Evolutionary conservation across 2,888 invertebrate genomes (phyloP), one percentile per base, ranked within the genome.

Genomic region (Phortica okadai): DNA sequence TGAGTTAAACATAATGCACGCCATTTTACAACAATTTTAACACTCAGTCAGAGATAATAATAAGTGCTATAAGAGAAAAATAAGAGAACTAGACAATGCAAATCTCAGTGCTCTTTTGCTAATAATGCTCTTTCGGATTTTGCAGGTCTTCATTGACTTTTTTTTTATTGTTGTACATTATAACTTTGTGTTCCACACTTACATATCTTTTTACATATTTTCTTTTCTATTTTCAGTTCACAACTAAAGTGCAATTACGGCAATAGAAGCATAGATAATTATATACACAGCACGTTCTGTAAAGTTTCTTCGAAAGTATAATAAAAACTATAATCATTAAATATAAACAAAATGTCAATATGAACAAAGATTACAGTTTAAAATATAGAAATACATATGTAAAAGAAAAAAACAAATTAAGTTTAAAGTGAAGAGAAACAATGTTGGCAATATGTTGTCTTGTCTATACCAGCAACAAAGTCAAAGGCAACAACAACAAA

Each of bases 401-500:
- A 16, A 7, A 21, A 8, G 58, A 16, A 58, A 45, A 45, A 6
- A 6, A 45, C 7, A 45, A 67, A 2, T 3, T n/a, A 42, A 64
- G 6, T 64, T 14, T 41, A 66, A 41, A 66, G 33, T 41, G 7
- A 66, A 54, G 11, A 76, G 81, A 79, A 77, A 85, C 82, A 85
- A 82, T 62, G 77, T 84, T 75, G 83, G 45, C 88, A 87, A 81
- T 85, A 86, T 88, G 82, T 82, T 80, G 86, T 78, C 82, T 83
- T 87, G 86, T 83, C 83, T 83, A 79, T 87, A 79, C 62, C 79
- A 74, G 79, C 82, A 74, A 45, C 74, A 66, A 59, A 10, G 25
- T 16, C 45, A 73, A 25, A 69, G 76, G 77, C 21, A 69, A 74
- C 59, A 73, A 73, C 77, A 79, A 72, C 76, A 72, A 41, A 33